Percentiles rank a stretch among this genome's conserved stretches.
Evolutionary conservation across 2,113 vertebrate genomes (phyloP).

Genomic region (Paramormyrops kingsleyae): DNA sequence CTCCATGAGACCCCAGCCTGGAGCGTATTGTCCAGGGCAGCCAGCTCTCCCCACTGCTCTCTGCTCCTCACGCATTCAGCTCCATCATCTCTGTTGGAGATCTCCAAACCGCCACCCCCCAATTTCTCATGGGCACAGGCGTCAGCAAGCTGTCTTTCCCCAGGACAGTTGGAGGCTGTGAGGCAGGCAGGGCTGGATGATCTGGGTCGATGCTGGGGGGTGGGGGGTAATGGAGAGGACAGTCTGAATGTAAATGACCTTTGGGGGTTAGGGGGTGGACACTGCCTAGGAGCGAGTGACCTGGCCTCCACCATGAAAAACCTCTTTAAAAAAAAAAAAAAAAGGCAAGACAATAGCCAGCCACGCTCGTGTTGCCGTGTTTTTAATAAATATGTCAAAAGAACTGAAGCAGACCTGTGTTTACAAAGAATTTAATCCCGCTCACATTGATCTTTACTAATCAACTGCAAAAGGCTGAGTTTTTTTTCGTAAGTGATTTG

Average conservation of each 20-base stretch:
- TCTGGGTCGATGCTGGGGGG: not conserved
- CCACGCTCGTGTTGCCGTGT: not conserved
- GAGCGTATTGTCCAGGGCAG: not conserved
- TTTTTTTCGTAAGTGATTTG: not conserved
- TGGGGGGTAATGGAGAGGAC: not conserved
- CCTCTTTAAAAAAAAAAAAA: not conserved
- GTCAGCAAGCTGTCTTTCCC: not conserved
- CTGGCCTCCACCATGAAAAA: not conserved
- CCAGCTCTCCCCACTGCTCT: not conserved
- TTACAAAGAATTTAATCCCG: not conserved
- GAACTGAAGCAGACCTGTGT: not conserved
- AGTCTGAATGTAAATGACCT: not conserved
- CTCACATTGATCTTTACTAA: not conserved
- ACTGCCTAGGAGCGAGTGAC: not conserved
- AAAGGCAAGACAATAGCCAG: not conserved
- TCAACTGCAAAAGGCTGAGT: not conserved
- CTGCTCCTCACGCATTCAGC: not conserved
- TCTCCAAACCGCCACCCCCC: not conserved
- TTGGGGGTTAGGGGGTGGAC: not conserved
- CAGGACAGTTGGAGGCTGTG: not conserved
- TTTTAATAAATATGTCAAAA: not conserved
- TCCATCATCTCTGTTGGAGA: not conserved
- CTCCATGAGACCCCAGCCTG: not conserved
- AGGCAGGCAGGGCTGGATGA: not conserved
- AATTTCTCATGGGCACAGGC: not conserved